Conservation (phyloP, 2,113 vertebrate species). For the Coryphaenoides rupestris region DNA sequence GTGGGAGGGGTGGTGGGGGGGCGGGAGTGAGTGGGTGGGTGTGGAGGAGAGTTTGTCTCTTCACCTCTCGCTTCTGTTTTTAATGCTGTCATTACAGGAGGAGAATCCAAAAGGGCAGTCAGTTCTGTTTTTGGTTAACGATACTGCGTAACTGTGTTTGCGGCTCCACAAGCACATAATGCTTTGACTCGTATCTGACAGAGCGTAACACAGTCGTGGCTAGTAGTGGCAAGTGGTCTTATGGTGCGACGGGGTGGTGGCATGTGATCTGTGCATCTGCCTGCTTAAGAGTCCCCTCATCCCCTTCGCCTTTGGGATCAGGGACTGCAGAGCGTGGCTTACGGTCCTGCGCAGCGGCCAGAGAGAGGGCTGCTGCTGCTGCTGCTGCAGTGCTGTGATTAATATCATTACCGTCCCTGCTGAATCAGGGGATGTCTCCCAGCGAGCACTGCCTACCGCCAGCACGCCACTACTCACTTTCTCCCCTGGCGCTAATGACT, state of each 20-base stretch:
- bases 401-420: slow-evolving; percentile 41
- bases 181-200: too few relatives aligned
- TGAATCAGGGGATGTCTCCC: slow-evolving; percentile 40
- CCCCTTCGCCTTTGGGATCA: background rate
- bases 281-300: slow-evolving; percentile 13
- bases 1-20: too few relatives aligned
- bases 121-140: background rate
- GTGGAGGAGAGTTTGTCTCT: background rate
- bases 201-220: too few relatives aligned
- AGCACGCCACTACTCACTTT: slow-evolving; percentile 5
- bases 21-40: too few relatives aligned
- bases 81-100: background rate
- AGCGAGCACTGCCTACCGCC: slow-evolving; percentile 2
- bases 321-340: too few relatives aligned
- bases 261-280: slow-evolving; percentile 31
- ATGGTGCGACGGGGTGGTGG: slow-evolving; percentile 14
- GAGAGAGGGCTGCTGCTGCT: slow-evolving; percentile 18
- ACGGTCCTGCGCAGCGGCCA: slow-evolving; percentile 8
- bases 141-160: slow-evolving; percentile 4
- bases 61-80: background rate
- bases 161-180: too few relatives aligned
- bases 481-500: slow-evolving; percentile 13
- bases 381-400: slow-evolving; percentile 41
- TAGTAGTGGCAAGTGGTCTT: too few relatives aligned
- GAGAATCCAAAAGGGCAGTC: too few relatives aligned